These are phyloP conservation scores for Temnothorax unifasciatus DNA, from an alignment of 2,888 invertebrate genomes.

Conservation along the genomic window DNA sequence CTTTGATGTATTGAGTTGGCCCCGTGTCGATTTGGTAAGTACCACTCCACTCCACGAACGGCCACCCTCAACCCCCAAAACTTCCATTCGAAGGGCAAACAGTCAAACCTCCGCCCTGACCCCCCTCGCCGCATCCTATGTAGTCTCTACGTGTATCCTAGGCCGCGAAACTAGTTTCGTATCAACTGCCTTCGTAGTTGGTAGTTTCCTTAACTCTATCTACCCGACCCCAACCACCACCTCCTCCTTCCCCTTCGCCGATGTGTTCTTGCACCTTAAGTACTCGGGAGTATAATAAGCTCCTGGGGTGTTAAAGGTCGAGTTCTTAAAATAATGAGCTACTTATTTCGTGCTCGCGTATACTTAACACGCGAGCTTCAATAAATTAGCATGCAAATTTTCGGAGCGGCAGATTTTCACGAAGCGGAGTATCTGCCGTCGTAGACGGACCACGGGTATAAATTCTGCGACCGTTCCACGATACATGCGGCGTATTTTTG, in stretches of 20 bases:
- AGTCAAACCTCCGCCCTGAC: constrained; percentile 64
- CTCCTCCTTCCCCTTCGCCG: constrained; percentile 33
- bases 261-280: constrained; percentile 69
- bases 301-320: constrained; percentile 30
- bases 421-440: not conserved
- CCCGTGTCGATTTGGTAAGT: constrained; percentile 84
- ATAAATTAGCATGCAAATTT: constrained; percentile 33
- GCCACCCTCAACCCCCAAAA: constrained; percentile 77
- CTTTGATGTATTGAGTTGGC: constrained; percentile 86
- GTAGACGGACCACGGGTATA: not conserved
- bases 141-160: constrained; percentile 76
- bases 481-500: constrained; percentile 2
- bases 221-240: constrained; percentile 54
- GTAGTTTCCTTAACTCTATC: constrained; percentile 77
- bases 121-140: constrained; percentile 44
- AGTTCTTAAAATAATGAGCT: constrained; percentile 23
- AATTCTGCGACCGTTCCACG: constrained; percentile 2
- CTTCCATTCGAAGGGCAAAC: constrained; percentile 80
- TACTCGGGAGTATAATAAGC: constrained; percentile 65
- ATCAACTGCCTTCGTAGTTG: constrained; percentile 77
- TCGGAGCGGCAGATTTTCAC: constrained; percentile 23
- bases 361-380: not conserved
- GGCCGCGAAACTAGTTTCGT: constrained; percentile 83
- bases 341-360: constrained; percentile 31
- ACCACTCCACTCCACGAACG: constrained; percentile 79